Conservation (phyloP, 2,888 invertebrate species). For the Trisateles emortualis region DNA sequence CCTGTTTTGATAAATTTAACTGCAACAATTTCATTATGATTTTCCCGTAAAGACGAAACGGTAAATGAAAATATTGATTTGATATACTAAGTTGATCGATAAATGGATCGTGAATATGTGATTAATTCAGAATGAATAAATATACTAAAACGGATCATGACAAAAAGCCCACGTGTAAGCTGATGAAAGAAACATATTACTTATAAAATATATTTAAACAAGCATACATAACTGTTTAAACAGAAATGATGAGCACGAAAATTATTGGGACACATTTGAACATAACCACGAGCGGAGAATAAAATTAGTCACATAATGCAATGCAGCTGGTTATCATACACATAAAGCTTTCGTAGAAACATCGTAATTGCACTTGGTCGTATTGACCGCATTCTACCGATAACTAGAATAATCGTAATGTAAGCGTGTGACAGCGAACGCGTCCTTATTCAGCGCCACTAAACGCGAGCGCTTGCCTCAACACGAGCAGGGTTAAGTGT, state of each 20-base stretch:
- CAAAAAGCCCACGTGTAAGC: conserved; percentile 39
- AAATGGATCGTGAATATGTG: conserved; percentile 21
- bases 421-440: conserved; percentile 7
- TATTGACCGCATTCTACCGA: conserved; percentile 42
- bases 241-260: conserved; percentile 24
- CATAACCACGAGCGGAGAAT: conserved; percentile 26
- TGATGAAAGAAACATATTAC: conserved; percentile 34
- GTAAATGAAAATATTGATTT: conserved; percentile 12
- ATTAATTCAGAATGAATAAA: conserved; percentile 20
- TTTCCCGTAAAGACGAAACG: conserved; percentile 26
- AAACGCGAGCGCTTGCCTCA: conserved; percentile 24
- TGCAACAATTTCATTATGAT: conserved; percentile 10
- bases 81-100: conserved; percentile 17
- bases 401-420: conserved; percentile 19
- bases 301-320: conserved; percentile 45
- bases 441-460: conserved; percentile 23
- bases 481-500: conserved; percentile 41
- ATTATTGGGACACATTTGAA: conserved; percentile 18
- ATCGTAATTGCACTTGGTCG: conserved; percentile 35
- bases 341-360: conserved; percentile 38
- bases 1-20: conserved; percentile 31
- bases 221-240: conserved; percentile 22
- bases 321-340: conserved; percentile 36
- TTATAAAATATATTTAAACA: conserved; percentile 21
- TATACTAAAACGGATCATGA: conserved; percentile 23